phyloP scores from a whole-genome alignment of 2,113 vertebrate species.

The Neotragus moschatus region DNA sequence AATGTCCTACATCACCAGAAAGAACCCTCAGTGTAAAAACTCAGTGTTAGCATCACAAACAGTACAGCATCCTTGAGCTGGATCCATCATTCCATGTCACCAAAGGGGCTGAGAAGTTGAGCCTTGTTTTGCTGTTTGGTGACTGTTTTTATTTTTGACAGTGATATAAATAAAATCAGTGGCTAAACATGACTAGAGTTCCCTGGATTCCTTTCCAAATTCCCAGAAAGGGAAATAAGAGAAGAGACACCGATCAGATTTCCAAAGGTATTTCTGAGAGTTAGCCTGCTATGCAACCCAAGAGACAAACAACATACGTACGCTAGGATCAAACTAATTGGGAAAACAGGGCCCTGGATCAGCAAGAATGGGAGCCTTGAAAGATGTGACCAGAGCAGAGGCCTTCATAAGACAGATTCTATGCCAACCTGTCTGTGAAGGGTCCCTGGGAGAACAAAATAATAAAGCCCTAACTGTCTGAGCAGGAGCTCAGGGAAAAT shows the following conservation, averaged over 20 bases:
- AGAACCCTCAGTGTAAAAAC: not conserved
- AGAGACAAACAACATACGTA: not conserved
- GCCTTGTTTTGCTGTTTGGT: not conserved
- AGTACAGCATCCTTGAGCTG: not conserved
- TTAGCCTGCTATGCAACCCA: not conserved
- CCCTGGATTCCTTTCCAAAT: not conserved
- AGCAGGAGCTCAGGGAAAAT: not conserved
- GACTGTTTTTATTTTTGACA: constrained; percentile 33
- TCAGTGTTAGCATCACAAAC: not conserved
- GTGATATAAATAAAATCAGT: not conserved
- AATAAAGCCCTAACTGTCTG: not conserved
- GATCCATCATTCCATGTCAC: not conserved
- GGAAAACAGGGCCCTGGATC: not conserved
- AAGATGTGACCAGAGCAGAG: not conserved
- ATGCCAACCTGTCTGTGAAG: not conserved
- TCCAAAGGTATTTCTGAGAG: constrained; percentile 5
- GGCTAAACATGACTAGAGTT: not conserved
- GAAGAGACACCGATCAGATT: not conserved
- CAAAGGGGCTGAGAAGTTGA: not conserved
- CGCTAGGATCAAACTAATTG: not conserved
- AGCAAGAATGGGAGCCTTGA: not conserved
- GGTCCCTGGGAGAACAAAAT: not conserved
- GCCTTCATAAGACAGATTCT: not conserved
- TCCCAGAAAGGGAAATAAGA: constrained; percentile 22
- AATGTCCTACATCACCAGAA: not conserved